Evolutionary conservation across 2,113 vertebrate genomes (phyloP), one percentile per base, ranked within the genome.

Genomic region (Peucedramus taeniatus): DNA sequence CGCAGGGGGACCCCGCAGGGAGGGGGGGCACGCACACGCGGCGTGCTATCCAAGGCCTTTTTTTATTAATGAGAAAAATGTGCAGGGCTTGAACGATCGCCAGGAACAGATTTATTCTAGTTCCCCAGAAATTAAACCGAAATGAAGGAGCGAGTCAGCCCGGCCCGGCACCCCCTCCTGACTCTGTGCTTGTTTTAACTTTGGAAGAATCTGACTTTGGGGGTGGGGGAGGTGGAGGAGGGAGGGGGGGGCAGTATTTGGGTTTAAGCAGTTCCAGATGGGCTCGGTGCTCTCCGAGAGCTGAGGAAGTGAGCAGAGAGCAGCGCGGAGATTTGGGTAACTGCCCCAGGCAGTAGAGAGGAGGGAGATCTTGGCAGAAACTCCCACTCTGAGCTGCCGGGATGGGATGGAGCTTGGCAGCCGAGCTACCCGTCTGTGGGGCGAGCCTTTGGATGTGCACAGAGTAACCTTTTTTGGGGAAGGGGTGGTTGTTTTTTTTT

Each of bases 221-320:
- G 87, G 93, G 81, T 96, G 91, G 93, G 93, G 88, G 94, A 96
- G 90, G 72, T 8, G 12, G 63, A 95, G 96, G 86, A 83, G 44
- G 90, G 86, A 83, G 96, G 93, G 83, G 84, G 85, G 96, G 53
- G 69, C 69, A 82, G 94, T 97, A 98, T 98, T 98, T 98, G 97
- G 97, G 97, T 98, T 98, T 98, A 98, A 98, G 97, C 97, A 98
- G 98, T 98, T 98, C 98, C 98, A 98, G 98, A 98, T 98, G 98
- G 97, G 96, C 94, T 97, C 93, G 84, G 97, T 97, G 94, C 97
- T 94, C 66, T 75, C 94, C 51, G 96, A 97, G 97, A 96, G 92
- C 95, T n/a, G 96, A 97, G 98, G 98, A 98, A 98, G 98, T 94
- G 68, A 98, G 96, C 23, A 28, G 93, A 94, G 95, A 78, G 92